Evolutionary conservation across 2,888 invertebrate genomes (phyloP).

Genomic region (Eupithecia subfuscata): DNA sequence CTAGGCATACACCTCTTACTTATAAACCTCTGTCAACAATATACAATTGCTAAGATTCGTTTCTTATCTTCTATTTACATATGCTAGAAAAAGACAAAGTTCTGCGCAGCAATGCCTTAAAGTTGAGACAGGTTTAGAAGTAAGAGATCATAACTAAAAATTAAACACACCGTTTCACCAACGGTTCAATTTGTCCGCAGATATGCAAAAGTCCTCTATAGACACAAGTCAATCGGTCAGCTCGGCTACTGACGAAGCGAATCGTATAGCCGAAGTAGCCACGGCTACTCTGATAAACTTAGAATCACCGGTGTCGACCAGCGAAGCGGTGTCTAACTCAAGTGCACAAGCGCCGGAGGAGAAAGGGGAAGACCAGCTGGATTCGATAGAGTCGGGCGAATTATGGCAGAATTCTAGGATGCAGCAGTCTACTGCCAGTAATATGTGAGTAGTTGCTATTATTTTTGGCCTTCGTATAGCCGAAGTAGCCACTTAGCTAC

Average conservation of each 20-base stretch:
- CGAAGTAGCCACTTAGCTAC: slow-evolving; percentile 75
- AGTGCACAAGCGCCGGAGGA: slow-evolving; percentile 47
- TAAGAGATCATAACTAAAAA: neutral
- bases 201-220: slow-evolving; percentile 66
- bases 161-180: slow-evolving; percentile 17
- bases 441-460: slow-evolving; percentile 60
- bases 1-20: neutral
- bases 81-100: neutral
- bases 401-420: slow-evolving; percentile 72
- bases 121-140: neutral
- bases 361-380: slow-evolving; percentile 68
- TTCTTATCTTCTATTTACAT: neutral
- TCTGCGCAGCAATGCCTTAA: too few species aligned
- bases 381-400: slow-evolving; percentile 77
- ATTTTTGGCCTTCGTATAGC: slow-evolving; percentile 47
- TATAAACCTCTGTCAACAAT: neutral
- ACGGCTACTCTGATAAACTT: slow-evolving; percentile 76
- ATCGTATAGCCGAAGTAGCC: slow-evolving; percentile 67
- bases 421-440: slow-evolving; percentile 70
- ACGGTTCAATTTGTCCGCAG: slow-evolving; percentile 49
- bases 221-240: slow-evolving; percentile 77
- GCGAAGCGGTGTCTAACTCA: slow-evolving; percentile 54
- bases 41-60: neutral
- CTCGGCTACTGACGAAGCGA: slow-evolving; percentile 69
- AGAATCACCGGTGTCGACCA: slow-evolving; percentile 70